Evolutionary conservation across 2,888 invertebrate genomes (phyloP).

Genomic region (Tenthredo notha): DNA sequence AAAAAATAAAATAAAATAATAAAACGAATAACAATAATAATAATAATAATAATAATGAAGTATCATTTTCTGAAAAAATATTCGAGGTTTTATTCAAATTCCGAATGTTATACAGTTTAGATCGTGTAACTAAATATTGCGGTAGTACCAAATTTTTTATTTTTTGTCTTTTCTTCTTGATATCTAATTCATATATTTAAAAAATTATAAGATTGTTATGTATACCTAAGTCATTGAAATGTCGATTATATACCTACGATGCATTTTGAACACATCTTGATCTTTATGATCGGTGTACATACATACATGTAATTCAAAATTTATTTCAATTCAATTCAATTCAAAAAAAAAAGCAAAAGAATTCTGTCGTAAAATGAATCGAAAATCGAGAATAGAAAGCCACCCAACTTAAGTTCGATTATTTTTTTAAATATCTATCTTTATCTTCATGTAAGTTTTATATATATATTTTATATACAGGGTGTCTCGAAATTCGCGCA

Average conservation of each 20-base stretch:
- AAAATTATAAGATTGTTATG: background rate
- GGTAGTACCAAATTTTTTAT: background rate
- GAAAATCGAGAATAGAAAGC: background rate
- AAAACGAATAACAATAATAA: background rate
- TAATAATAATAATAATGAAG: background rate
- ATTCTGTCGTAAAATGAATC: background rate
- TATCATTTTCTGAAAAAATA: conserved; percentile 29
- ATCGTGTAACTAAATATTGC: background rate
- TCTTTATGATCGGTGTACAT: background rate
- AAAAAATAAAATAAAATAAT: background rate
- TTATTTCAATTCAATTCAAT: too few species aligned
- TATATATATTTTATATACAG: too few species aligned
- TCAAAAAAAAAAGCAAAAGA: too few species aligned
- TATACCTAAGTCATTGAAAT: background rate
- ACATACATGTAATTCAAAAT: background rate
- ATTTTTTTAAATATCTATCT: background rate
- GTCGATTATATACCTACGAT: background rate
- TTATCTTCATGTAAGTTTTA: background rate
- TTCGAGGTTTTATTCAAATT: conserved; percentile 11
- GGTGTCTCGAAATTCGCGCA: too few species aligned
- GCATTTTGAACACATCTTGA: background rate
- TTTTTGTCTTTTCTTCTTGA: background rate
- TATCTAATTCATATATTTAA: background rate
- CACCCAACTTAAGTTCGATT: background rate
- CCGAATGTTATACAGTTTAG: background rate